A percentile compares a stretch with the other conserved stretches of the same genome.
These are phyloP conservation scores for Diabrotica balteata DNA, from an alignment of 2,888 invertebrate species.

Conservation along the genomic window DNA sequence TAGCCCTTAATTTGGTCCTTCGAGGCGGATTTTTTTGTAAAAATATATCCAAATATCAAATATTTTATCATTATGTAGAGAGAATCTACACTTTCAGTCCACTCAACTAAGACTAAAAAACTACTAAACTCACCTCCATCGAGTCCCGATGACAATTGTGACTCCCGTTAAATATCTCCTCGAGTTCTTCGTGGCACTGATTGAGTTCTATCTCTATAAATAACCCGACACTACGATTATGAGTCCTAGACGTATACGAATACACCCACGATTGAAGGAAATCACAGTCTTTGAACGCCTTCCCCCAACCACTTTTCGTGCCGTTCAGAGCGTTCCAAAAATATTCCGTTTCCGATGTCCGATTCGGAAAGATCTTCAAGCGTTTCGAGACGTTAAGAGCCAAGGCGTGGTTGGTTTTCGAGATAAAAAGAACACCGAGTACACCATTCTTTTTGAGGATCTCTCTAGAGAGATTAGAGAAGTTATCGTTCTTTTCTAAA, in stretches of 20 bases:
- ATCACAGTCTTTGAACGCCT: slow-evolving; percentile 58
- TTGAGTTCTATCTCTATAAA: slow-evolving; percentile 67
- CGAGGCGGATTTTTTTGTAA: no score
- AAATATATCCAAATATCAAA: no score
- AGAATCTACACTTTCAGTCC: no score
- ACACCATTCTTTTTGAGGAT: slow-evolving; percentile 61
- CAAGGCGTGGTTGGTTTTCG: slow-evolving; percentile 48
- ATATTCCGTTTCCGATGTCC: slow-evolving; percentile 61
- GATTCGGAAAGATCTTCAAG: slow-evolving; percentile 52
- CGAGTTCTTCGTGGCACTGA: slow-evolving; percentile 75
- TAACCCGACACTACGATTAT: slow-evolving; percentile 48
- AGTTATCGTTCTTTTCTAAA: slow-evolving; percentile 42
- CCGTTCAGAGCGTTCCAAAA: slow-evolving; percentile 66
- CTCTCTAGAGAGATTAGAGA: slow-evolving; percentile 57
- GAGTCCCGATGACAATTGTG: slow-evolving; percentile 66
- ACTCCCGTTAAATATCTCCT: slow-evolving; percentile 72
- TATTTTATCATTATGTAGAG: no score
- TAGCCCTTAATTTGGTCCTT: no score
- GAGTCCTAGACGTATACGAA: slow-evolving; percentile 50
- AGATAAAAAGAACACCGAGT: slow-evolving; percentile 56
- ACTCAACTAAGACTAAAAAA: no score
- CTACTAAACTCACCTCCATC: slow-evolving; percentile 50
- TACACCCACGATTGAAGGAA: slow-evolving; percentile 56
- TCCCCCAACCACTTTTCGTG: slow-evolving; percentile 58
- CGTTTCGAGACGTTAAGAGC: slow-evolving; percentile 51